Base-by-base conservation (phyloP, 2,113 vertebrate genomes). In the Myanophis thanlyinensis region DNA sequence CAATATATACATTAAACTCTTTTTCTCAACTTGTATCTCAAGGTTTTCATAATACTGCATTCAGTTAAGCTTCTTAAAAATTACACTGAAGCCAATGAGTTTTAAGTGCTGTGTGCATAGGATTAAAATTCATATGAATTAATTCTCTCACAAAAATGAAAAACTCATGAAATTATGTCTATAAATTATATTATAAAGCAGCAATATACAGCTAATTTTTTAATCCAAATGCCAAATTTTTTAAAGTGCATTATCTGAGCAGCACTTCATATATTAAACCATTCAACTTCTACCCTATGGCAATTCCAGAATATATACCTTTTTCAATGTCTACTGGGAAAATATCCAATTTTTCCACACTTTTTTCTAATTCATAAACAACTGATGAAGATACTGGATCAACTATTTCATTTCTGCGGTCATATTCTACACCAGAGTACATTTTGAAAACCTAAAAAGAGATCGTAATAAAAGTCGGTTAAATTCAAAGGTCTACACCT, bases 311-410 rank as follows among this genome's bases (percentile, higher is more conserved):
- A 8, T 40, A 0, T 11, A 12, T 96, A 99, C 99, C 99, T 98
- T 99, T 99, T 97, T 99, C 99, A 90, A 99, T 97, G 62, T 99
- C 99, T 93, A 99, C 99, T 27, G 99, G 99, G 98, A 99, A 99
- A 94, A 99, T 98, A 93, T 99, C 99, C 97, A 99, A 97, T 95
- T 99, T 99, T 96, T 99, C 99, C 96, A 99, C 99, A 93, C 99
- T 98, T 94, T 99, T 99, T 96, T 99, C 99, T 11, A 99, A 98
- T 96, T 99, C 99, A 85, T 99, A 99, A 93, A 99, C 99, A 0
- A 99, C 99, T 10, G 99, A 99, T 80, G 99, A 99, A 30, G 99
- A 99, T 96, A 99, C 99, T 0, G 99, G 99, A 94, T 99, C 99
- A 93, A 99, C 99, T 94, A 99, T 99, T 94, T 99, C 99, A 48